phyloP scores from a whole-genome alignment of 2,797 vertebrate genomes.

The Epinephelus malabaricus region DNA sequence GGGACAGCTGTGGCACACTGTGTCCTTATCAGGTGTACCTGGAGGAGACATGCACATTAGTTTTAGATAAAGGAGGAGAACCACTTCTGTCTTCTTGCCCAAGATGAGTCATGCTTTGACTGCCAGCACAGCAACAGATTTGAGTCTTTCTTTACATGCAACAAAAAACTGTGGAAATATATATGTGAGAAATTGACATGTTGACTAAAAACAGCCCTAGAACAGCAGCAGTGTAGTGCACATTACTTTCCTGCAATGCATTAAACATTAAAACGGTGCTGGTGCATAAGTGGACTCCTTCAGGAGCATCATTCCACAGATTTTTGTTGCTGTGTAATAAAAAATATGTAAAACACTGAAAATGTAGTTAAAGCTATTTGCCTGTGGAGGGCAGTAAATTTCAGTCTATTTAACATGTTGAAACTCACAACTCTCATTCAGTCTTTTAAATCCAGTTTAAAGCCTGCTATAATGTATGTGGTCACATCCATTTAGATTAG shows the following conservation, averaged over 20 bases:
- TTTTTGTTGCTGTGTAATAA: background rate
- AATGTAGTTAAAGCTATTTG: background rate
- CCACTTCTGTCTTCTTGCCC: background rate
- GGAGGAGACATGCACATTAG: background rate
- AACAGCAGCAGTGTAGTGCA: background rate
- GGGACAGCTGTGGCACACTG: slow-evolving; percentile 63
- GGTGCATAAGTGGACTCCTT: too few species aligned
- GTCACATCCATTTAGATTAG: too few species aligned
- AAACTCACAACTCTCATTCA: background rate
- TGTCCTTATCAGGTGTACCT: slow-evolving; percentile 71
- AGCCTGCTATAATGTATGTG: too few species aligned
- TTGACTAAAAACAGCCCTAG: background rate
- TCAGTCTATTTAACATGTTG: background rate
- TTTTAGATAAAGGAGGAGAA: background rate
- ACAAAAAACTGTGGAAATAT: too few species aligned
- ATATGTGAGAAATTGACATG: too few species aligned
- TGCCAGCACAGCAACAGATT: too few species aligned
- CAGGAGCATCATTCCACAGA: too few species aligned
- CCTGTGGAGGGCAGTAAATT: background rate
- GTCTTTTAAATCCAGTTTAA: too few species aligned
- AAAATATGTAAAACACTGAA: background rate
- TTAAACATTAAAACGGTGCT: background rate
- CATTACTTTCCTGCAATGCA: too few species aligned
- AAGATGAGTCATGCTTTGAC: background rate
- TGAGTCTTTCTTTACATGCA: background rate